phyloP scores from a whole-genome alignment of 2,113 vertebrate species.

The Echinops telfairi region DNA sequence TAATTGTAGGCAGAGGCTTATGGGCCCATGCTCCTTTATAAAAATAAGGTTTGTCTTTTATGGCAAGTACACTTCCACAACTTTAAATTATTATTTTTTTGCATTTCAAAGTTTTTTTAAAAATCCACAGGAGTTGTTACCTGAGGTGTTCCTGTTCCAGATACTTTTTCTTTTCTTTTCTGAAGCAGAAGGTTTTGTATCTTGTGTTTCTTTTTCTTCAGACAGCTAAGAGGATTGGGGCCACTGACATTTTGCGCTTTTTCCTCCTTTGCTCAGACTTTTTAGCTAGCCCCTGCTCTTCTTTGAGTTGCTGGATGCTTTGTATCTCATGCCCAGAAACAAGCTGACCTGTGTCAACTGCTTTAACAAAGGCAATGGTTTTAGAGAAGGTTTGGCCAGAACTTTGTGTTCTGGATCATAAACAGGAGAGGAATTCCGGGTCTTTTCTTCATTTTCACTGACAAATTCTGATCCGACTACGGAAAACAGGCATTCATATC shows the following conservation, averaged over 20 bases:
- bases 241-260: slow-evolving; percentile 95
- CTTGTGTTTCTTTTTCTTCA: slow-evolving; percentile 87
- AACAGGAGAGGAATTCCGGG: too few relatives aligned
- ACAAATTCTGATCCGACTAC: slow-evolving; percentile 94
- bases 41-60: too few relatives aligned
- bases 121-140: slow-evolving; percentile 22
- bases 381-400: slow-evolving; percentile 93
- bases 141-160: slow-evolving; percentile 75
- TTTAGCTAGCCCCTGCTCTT: slow-evolving; percentile 90
- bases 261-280: slow-evolving; percentile 85
- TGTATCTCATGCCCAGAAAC: slow-evolving; percentile 92
- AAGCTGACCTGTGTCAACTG: slow-evolving; percentile 90
- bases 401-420: slow-evolving; percentile 97
- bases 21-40: slow-evolving; percentile 4
- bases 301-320: slow-evolving; percentile 92
- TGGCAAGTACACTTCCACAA: too few relatives aligned
- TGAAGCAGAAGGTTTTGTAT: slow-evolving; percentile 84
- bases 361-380: slow-evolving; percentile 91
- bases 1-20: slow-evolving; percentile 38
- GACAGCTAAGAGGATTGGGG: too few relatives aligned
- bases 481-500: slow-evolving; percentile 93
- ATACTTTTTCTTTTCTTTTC: slow-evolving; percentile 92
- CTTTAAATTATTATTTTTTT: slow-evolving; percentile 67
- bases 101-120: slow-evolving; percentile 53
- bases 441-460: too few relatives aligned